A percentile compares a stretch with the other conserved stretches of the same genome.
phyloP scores from a whole-genome alignment of 2,113 vertebrate species.

The Halichoeres trimaculatus region DNA sequence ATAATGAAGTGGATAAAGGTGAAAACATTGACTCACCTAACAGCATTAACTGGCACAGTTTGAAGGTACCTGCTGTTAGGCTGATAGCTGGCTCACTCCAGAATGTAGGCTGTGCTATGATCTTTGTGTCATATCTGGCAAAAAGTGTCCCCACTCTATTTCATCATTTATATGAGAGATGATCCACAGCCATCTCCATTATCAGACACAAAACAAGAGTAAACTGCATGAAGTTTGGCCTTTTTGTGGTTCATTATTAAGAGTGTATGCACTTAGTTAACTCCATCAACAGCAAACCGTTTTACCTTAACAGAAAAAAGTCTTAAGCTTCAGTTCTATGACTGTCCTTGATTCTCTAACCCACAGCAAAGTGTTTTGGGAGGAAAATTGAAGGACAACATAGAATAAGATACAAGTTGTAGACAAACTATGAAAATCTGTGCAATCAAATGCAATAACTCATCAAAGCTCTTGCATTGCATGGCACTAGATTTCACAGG shows the following conservation, averaged over 20 bases:
- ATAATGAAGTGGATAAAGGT: neutral
- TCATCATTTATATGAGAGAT: no score
- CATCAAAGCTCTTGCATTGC: neutral
- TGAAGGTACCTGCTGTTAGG: neutral
- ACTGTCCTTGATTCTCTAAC: neutral
- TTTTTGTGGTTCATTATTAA: no score
- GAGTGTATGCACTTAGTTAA: no score
- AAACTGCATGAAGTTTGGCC: no score
- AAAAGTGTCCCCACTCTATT: neutral
- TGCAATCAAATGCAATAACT: conserved; percentile 1
- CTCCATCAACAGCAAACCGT: neutral
- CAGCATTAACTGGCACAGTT: neutral
- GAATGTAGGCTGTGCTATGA: neutral
- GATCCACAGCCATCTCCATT: no score
- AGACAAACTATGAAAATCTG: neutral
- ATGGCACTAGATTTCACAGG: neutral
- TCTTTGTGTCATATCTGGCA: no score
- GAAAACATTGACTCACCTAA: neutral
- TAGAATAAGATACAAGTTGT: neutral
- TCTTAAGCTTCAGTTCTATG: neutral
- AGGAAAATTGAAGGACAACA: neutral
- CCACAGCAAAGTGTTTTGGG: neutral
- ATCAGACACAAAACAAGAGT: no score
- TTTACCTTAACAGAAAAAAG: neutral
- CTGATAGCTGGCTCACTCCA: neutral